Conservation (phyloP, 2,888 invertebrate species). For the Acanthosoma haemorrhoidale region DNA sequence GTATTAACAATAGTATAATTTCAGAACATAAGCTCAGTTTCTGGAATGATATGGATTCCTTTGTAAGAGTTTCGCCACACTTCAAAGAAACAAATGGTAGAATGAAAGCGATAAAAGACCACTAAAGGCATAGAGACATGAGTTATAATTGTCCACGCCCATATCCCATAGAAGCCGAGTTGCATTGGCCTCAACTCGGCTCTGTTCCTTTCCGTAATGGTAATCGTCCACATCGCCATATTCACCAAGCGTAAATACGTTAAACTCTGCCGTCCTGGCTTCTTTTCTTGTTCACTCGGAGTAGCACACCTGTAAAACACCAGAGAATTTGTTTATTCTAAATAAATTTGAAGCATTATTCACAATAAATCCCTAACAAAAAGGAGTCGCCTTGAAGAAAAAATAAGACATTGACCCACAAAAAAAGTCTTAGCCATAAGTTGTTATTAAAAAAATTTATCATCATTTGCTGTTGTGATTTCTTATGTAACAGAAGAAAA, state of each 20-base stretch:
- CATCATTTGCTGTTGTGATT: too few relatives aligned
- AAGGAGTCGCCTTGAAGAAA: too few relatives aligned
- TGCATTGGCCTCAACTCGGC: conserved; percentile 78
- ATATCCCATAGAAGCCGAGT: conserved; percentile 73
- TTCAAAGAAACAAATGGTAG: conserved; percentile 85
- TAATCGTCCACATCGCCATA: conserved; percentile 79
- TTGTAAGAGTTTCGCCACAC: conserved; percentile 90
- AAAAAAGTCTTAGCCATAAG: too few relatives aligned
- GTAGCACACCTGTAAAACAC: background rate
- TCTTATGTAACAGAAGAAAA: too few relatives aligned
- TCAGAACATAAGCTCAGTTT: conserved; percentile 11
- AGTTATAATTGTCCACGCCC: conserved; percentile 88
- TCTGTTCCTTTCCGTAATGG: conserved; percentile 59
- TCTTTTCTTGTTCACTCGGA: conserved; percentile 44
- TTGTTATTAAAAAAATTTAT: too few relatives aligned
- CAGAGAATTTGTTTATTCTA: background rate
- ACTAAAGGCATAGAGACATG: conserved; percentile 84
- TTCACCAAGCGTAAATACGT: conserved; percentile 77
- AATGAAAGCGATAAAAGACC: conserved; percentile 86
- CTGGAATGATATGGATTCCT: conserved; percentile 31
- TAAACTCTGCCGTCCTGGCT: conserved; percentile 79
- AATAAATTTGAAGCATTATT: too few relatives aligned
- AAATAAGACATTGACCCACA: too few relatives aligned
- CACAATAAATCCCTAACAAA: too few relatives aligned
- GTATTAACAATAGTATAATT: background rate